Percentiles rank a stretch among this genome's conserved stretches.
Evolutionary conservation across 1,140 invertebrate species (phyloP).

Genomic region (Drosophila lini): DNA sequence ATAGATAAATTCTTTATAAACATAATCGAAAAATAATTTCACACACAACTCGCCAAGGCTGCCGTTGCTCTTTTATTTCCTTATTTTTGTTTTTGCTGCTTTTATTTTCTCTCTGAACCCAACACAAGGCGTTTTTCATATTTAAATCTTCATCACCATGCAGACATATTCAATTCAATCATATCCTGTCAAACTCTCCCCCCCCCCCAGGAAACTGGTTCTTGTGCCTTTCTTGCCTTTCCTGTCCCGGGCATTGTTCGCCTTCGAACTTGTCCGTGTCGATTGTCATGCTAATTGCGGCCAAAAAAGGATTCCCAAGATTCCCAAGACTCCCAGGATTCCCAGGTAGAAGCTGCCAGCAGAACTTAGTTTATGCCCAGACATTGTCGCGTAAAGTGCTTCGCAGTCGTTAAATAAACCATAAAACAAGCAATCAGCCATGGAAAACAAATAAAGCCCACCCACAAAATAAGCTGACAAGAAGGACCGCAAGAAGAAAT

Average conservation of each 20-base stretch:
- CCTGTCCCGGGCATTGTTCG: conserved; percentile 28
- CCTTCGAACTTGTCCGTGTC: conserved; percentile 47
- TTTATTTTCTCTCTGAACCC: conserved; percentile 9
- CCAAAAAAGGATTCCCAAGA: conserved; percentile 32
- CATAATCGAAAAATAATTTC: conserved; percentile 38
- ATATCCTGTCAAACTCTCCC: conserved; percentile 68
- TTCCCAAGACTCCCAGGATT: conserved; percentile 18
- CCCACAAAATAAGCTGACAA: conserved; percentile 32
- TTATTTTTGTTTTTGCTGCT: conserved; percentile 1
- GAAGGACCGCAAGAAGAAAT: neutral
- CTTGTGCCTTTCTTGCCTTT: conserved; percentile 37
- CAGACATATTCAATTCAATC: conserved; percentile 55
- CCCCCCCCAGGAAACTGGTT: conserved; percentile 49
- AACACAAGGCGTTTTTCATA: conserved; percentile 25
- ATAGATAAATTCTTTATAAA: neutral
- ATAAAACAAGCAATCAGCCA: conserved; percentile 28
- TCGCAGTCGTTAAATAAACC: conserved; percentile 46
- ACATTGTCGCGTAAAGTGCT: conserved; percentile 52
- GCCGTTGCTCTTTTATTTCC: conserved; percentile 44
- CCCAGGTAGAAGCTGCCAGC: conserved; percentile 13
- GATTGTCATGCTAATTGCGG: conserved; percentile 79
- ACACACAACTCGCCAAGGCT: conserved; percentile 44
- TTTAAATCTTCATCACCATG: conserved; percentile 43
- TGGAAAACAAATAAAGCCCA: conserved; percentile 43
- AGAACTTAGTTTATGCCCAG: conserved; percentile 47